phyloP scores from a whole-genome alignment of 2,113 vertebrate species.

The Podarcis muralis region DNA sequence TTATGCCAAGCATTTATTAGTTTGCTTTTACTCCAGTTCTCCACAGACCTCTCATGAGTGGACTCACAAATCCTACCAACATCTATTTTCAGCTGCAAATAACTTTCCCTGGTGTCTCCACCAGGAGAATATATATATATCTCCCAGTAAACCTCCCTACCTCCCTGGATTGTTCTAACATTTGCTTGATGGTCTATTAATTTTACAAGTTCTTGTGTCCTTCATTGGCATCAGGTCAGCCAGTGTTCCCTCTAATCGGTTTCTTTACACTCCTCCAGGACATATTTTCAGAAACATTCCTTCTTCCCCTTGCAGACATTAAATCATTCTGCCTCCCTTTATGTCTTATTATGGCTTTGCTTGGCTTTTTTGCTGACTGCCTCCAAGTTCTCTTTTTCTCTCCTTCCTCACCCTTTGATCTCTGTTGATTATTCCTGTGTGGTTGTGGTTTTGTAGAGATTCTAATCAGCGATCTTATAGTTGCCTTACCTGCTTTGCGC shows the following conservation, averaged over 20 bases:
- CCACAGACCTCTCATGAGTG: neutral
- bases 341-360: neutral
- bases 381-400: neutral
- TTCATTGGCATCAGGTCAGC: neutral
- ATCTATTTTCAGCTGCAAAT: neutral
- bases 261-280: conserved; percentile 12
- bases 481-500: neutral
- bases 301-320: neutral
- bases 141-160: neutral
- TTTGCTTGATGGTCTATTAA: neutral
- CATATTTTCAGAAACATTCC: neutral
- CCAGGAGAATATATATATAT: neutral
- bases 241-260: neutral
- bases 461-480: neutral
- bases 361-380: neutral
- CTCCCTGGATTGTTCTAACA: neutral
- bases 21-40: neutral
- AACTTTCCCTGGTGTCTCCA: neutral
- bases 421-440: neutral
- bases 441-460: conserved; percentile 12
- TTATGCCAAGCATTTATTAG: neutral
- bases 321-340: neutral
- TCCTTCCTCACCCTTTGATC: neutral
- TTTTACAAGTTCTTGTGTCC: neutral
- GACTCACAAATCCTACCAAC: neutral